Base-by-base conservation (phyloP, 2,888 invertebrate species). In the Trichogramma dendrolimi region DNA sequence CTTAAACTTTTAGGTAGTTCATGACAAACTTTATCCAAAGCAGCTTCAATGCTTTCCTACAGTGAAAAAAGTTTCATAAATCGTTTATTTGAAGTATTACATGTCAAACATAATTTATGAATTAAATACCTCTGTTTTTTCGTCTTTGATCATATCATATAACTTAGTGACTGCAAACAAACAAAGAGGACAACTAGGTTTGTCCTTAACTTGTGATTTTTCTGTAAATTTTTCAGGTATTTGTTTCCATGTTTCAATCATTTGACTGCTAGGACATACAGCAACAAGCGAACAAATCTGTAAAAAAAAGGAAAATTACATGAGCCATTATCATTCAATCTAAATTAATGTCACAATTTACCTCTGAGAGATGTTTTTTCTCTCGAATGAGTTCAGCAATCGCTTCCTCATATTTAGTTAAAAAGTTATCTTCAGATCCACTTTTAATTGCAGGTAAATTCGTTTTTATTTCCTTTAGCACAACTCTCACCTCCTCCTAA, bases 171-270 rank as follows among this genome's bases (percentile, higher is more conserved):
- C 86, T 4, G 91, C 91, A 75, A 92, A 88, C 64, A 94, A 82
- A 73, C 96, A 96, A 6, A 95, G 80, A 1, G 91, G 89, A 73
- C 95, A 94, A 71, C 86, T 88, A 27, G 86, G 84, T 69, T 88
- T 87, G 56, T 86, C 84, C 14, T 81, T 78, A 0, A 80, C 74
- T 71, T 83, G 81, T 58, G 79, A 77, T 65, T 74, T 71, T 64
- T 82, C 76, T 69, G 84, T 81, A 63, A 86, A 82, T 55, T 83
- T 83, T 52, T 78, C 77, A 49, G 75, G 72, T 63, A 76, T 65
- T 53, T 68, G 63, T 42, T 72, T 61, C 69, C 71, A 72, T n/a
- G 72, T 58, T 6, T 71, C 58, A 11, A 83, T 82, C 43, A 83
- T 79, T 14, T 80, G 75, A 10, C 80, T 77, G 6, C 82, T 79